Percentiles rank a stretch among this genome's conserved stretches.
These are phyloP conservation scores for Alethe castanea DNA, from an alignment of 2,113 vertebrate genomes.

Conservation along the genomic window DNA sequence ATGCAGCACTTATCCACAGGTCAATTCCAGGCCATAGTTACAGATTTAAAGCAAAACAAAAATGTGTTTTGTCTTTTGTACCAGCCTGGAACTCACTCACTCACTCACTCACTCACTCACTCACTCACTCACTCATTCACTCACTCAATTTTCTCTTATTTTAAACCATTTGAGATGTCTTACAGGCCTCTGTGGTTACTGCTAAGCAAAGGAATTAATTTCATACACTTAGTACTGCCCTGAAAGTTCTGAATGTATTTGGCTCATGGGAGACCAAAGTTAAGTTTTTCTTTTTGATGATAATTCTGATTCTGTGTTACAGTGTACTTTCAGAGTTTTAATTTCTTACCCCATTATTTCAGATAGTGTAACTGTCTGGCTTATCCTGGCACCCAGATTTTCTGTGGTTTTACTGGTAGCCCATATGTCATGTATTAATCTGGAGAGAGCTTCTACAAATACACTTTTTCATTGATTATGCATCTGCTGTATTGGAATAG, in stretches of 20 bases:
- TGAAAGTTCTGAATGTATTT: background rate
- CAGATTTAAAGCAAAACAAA: background rate
- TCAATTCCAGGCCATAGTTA: background rate
- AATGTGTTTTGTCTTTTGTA: background rate
- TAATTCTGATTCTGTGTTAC: background rate
- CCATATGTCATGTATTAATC: background rate
- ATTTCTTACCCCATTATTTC: background rate
- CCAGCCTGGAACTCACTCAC: background rate
- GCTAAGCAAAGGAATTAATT: background rate
- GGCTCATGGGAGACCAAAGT: background rate
- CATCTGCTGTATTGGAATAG: background rate
- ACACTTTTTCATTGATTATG: background rate
- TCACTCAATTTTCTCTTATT: background rate
- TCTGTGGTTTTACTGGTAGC: background rate
- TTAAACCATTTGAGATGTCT: background rate
- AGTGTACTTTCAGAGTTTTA: background rate
- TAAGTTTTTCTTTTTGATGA: background rate
- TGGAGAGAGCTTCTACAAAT: background rate
- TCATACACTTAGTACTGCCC: background rate
- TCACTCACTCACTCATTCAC: background rate
- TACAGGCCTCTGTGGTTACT: background rate
- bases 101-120: background rate
- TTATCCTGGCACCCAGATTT: background rate
- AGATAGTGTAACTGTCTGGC: background rate
- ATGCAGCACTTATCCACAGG: background rate